Evolutionary conservation across 2,113 vertebrate genomes (phyloP).

Genomic region (Brienomyrus brachyistius): DNA sequence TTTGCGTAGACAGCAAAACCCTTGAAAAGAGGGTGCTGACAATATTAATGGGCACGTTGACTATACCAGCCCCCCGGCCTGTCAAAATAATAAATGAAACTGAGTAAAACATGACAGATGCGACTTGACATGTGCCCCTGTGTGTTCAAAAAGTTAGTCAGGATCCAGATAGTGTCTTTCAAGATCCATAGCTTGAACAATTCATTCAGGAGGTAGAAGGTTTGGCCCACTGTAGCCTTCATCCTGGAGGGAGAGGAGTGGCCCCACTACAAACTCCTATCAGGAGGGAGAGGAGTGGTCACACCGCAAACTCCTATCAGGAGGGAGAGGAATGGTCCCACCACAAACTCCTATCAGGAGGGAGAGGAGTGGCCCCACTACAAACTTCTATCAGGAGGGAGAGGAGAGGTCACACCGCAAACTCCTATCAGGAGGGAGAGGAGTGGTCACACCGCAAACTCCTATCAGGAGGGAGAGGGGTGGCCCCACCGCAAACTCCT

Average conservation of each 20-base stretch:
- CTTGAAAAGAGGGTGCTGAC: neutral
- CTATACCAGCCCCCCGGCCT: neutral
- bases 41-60: neutral
- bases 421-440: neutral
- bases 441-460: too few relatives aligned
- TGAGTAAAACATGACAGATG: neutral
- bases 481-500: too few relatives aligned
- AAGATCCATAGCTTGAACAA: neutral
- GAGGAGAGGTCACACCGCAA: neutral
- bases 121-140: neutral
- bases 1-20: neutral
- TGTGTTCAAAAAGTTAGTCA: neutral
- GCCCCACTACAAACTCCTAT: neutral
- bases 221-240: neutral
- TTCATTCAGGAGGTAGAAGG: neutral
- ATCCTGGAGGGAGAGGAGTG: neutral
- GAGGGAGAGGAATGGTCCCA: neutral
- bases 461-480: too few relatives aligned
- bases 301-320: neutral
- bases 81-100: neutral
- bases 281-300: accelerated
- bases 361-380: neutral
- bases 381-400: neutral
- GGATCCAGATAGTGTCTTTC: neutral
- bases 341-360: neutral